Conservation (phyloP, 30 jellyfish, hydroid and myxozoan species). For the Catostylus mosaicus region DNA sequence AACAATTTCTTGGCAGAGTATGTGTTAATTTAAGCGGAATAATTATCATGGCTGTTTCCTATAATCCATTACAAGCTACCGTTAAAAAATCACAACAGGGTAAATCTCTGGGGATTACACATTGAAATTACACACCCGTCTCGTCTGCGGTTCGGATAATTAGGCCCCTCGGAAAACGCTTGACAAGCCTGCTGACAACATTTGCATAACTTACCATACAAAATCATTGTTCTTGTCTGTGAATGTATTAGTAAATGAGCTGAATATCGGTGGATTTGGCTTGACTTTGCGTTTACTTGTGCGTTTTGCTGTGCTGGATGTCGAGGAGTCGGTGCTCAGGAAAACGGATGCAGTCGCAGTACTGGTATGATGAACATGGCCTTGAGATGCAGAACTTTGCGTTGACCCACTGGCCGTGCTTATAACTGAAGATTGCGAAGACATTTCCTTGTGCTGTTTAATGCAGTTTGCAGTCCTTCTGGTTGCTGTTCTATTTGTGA, state of each 20-base stretch:
- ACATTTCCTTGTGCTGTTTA: neutral
- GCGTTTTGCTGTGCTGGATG: constrained; percentile 44
- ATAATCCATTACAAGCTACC: too few relatives aligned
- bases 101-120: neutral
- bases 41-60: too few relatives aligned
- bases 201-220: constrained; percentile 80
- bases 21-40: too few relatives aligned
- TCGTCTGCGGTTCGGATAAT: constrained; percentile 4
- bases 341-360: constrained; percentile 49
- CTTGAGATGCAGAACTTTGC: constrained; percentile 7
- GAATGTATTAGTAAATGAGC: constrained; percentile 73
- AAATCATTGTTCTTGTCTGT: constrained; percentile 92
- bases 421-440: constrained; percentile 15
- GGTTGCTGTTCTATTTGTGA: neutral
- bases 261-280: constrained; percentile 79
- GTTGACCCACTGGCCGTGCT: constrained; percentile 25
- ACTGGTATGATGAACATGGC: constrained; percentile 44
- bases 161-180: constrained; percentile 20
- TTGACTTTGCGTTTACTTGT: constrained; percentile 69
- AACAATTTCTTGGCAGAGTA: too few relatives aligned
- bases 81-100: neutral
- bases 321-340: constrained; percentile 29
- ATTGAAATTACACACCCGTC: neutral
- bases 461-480: neutral
- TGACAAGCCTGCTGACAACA: neutral